These are phyloP conservation scores for Zoanthus solanderi DNA, from an alignment of 92 coral and sea anemone species.

Conservation along the genomic window DNA sequence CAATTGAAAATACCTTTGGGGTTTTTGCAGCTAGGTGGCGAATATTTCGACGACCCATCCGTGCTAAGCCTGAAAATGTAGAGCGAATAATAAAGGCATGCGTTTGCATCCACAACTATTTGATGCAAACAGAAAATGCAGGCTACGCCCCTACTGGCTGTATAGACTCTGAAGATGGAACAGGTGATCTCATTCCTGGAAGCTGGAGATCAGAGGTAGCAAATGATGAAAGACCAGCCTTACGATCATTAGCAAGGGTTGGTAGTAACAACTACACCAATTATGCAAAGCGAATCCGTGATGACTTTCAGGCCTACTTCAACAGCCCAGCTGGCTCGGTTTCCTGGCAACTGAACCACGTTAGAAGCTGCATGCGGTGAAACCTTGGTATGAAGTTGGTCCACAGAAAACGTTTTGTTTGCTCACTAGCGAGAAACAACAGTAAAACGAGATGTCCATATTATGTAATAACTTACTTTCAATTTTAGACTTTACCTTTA, in stretches of 20 bases:
- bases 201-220: constrained; percentile 40
- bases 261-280: constrained; percentile 24
- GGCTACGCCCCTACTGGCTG: constrained; percentile 34
- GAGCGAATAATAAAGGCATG: constrained; percentile 37
- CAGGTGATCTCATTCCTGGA: constrained; percentile 14
- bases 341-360: constrained; percentile 44
- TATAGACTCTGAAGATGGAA: constrained; percentile 19
- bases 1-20: constrained; percentile 56
- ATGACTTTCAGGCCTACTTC: constrained; percentile 26
- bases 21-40: constrained; percentile 52
- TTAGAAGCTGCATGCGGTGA: constrained; percentile 47
- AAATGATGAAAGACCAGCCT: constrained; percentile 29
- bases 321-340: constrained; percentile 35
- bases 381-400: background rate
- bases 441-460: constrained; percentile 3
- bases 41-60: constrained; percentile 42
- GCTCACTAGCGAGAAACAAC: constrained; percentile 15
- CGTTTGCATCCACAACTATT: constrained; percentile 48
- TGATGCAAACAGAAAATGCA: constrained; percentile 44
- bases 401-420: constrained; percentile 1
- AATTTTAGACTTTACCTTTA: background rate
- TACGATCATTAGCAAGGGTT: constrained; percentile 10
- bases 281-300: constrained; percentile 16
- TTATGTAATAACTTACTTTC: constrained; percentile 2
- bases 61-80: constrained; percentile 16